Conservation (phyloP, 2,113 vertebrate species). For the Uria lomvia region DNA sequence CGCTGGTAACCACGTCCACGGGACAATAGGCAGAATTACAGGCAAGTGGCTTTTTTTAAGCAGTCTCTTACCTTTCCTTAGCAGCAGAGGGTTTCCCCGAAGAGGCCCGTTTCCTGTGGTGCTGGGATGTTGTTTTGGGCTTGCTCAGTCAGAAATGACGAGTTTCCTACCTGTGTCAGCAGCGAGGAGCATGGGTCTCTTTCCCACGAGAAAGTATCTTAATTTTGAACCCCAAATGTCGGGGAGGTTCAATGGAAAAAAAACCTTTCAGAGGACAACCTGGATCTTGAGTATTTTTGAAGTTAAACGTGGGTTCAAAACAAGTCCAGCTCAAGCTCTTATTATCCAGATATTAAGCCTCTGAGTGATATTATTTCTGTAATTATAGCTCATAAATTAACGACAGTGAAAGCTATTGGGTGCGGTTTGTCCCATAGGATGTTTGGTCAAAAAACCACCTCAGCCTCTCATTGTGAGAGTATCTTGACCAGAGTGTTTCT, state of each 20-base stretch:
- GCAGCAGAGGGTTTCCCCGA: not conserved
- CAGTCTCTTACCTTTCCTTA: not conserved
- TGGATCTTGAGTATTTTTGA: not conserved
- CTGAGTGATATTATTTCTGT: not conserved
- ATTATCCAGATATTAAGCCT: not conserved
- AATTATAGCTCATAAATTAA: not conserved
- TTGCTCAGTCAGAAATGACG: not conserved
- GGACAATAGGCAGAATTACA: slow-evolving; percentile 90
- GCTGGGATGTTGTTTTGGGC: not conserved
- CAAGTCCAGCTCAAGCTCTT: not conserved
- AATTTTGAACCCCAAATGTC: not conserved
- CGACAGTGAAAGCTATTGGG: not conserved
- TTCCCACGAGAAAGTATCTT: not conserved
- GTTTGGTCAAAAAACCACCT: not conserved
- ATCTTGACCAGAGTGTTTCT: not conserved
- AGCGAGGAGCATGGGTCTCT: not conserved
- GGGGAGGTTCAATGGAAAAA: not conserved
- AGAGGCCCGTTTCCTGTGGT: not conserved
- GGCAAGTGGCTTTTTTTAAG: slow-evolving; percentile 67
- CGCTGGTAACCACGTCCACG: slow-evolving; percentile 81
- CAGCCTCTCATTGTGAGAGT: not conserved
- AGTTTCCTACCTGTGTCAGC: not conserved
- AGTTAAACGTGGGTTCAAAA: not conserved
- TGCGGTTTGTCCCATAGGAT: not conserved
- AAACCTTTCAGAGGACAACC: not conserved